These are phyloP conservation scores for Alcis repandata DNA, from an alignment of 2,888 invertebrate species.

Conservation along the genomic window DNA sequence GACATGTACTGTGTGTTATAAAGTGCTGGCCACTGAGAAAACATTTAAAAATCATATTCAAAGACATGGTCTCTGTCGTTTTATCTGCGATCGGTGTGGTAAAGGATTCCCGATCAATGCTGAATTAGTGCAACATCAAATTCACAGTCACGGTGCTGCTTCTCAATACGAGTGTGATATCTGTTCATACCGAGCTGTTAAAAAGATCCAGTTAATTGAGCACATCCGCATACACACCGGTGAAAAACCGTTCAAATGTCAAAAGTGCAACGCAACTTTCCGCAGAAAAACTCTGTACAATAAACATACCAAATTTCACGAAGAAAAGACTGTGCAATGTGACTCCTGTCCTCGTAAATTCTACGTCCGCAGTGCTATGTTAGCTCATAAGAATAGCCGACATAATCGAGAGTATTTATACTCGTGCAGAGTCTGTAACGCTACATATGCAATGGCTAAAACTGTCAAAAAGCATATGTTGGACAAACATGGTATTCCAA, in stretches of 20 bases:
- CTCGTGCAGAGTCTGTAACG: slow-evolving; percentile 69
- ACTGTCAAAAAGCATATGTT: slow-evolving; percentile 74
- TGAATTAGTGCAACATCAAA: slow-evolving; percentile 67
- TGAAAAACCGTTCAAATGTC: slow-evolving; percentile 77
- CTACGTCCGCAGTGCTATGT: slow-evolving; percentile 61
- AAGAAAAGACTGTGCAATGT: slow-evolving; percentile 73
- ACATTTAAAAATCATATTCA: slow-evolving; percentile 76
- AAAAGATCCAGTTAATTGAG: slow-evolving; percentile 67
- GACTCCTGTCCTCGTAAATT: slow-evolving; percentile 72
- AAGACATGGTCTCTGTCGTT: slow-evolving; percentile 68
- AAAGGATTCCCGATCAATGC: slow-evolving; percentile 67
- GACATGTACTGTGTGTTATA: slow-evolving; percentile 68
- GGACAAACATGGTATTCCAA: slow-evolving; percentile 71
- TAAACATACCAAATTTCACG: slow-evolving; percentile 73
- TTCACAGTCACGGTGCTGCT: slow-evolving; percentile 69
- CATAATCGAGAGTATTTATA: slow-evolving; percentile 73
- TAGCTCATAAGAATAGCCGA: slow-evolving; percentile 71
- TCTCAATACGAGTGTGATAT: slow-evolving; percentile 67
- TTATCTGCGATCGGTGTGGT: slow-evolving; percentile 77
- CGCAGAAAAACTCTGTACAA: slow-evolving; percentile 71
- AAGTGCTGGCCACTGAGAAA: slow-evolving; percentile 59
- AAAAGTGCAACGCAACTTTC: slow-evolving; percentile 77
- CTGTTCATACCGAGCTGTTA: slow-evolving; percentile 72
- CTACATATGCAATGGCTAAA: slow-evolving; percentile 70
- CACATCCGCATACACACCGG: slow-evolving; percentile 76